These are phyloP conservation scores for Cheilosia vulpina DNA, from an alignment of 2,888 invertebrate species.

Conservation along the genomic window DNA sequence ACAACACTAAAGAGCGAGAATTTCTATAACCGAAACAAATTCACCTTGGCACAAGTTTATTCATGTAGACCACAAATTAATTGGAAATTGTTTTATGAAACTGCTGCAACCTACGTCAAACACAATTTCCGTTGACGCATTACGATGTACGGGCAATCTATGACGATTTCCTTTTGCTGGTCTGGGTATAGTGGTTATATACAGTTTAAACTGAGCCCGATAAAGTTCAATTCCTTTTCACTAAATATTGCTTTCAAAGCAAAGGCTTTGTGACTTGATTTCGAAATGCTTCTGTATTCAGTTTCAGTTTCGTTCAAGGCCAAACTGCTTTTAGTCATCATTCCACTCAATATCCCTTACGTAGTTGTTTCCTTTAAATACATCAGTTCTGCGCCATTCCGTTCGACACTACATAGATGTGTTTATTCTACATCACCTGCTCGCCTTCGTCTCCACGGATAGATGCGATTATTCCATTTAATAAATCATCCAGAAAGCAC, in stretches of 20 bases:
- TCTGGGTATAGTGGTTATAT: neutral
- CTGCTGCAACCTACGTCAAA: no score
- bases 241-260: slow-evolving; percentile 16
- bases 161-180: neutral
- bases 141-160: neutral
- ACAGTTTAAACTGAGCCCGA: slow-evolving; percentile 7
- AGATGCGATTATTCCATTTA: neutral
- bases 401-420: slow-evolving; percentile 10
- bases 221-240: slow-evolving; percentile 1
- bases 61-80: neutral
- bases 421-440: neutral
- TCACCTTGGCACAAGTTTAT: neutral
- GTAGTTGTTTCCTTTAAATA: slow-evolving; percentile 5
- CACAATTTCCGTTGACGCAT: slow-evolving; percentile 4
- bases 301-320: slow-evolving; percentile 11
- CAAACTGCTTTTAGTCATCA: neutral
- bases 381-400: neutral
- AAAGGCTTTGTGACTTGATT: neutral
- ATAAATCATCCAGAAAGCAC: slow-evolving; percentile 12
- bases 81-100: no score
- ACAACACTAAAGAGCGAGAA: no score
- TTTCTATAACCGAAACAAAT: neutral
- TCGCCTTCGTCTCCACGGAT: neutral
- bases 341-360: slow-evolving; percentile 3
- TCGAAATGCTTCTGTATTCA: neutral